A percentile compares a stretch with the other conserved stretches of the same genome.
phyloP scores from a whole-genome alignment of 1,140 invertebrate genomes.

The Anastrepha obliqua region DNA sequence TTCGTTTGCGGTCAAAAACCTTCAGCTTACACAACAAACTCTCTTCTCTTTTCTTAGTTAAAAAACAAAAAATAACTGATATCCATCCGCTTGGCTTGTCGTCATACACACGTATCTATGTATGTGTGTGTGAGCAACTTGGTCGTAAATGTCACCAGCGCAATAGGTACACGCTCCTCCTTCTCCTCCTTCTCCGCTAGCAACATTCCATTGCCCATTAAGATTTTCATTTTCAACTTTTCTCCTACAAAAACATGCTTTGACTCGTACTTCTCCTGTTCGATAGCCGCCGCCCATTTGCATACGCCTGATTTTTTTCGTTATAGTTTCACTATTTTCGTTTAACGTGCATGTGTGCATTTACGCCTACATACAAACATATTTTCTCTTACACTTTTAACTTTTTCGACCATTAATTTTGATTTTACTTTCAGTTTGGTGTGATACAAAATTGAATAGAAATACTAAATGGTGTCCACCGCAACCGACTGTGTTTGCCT shows the following conservation, averaged over 20 bases:
- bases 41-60: not conserved
- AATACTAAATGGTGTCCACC: no score
- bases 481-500: no score
- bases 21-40: constrained; percentile 5
- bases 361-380: no score
- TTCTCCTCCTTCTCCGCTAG: not conserved
- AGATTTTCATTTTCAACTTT: constrained; percentile 35
- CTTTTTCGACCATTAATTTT: no score
- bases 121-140: not conserved
- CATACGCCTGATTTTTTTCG: not conserved
- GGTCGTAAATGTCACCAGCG: not conserved
- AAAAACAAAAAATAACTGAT: not conserved
- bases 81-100: not conserved
- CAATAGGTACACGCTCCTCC: not conserved
- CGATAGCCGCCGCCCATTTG: not conserved
- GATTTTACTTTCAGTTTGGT: no score
- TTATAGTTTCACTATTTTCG: constrained; percentile 7
- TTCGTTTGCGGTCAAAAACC: constrained; percentile 37
- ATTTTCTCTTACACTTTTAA: no score
- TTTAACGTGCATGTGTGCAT: not conserved
- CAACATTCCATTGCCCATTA: not conserved
- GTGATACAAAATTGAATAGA: no score
- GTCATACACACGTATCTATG: not conserved
- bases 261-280: not conserved
- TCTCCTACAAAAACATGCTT: not conserved